A percentile compares a stretch with the other conserved stretches of the same genome.
Evolutionary conservation across 2,113 vertebrate genomes (phyloP).

Genomic region (Toxotes jaculatrix): DNA sequence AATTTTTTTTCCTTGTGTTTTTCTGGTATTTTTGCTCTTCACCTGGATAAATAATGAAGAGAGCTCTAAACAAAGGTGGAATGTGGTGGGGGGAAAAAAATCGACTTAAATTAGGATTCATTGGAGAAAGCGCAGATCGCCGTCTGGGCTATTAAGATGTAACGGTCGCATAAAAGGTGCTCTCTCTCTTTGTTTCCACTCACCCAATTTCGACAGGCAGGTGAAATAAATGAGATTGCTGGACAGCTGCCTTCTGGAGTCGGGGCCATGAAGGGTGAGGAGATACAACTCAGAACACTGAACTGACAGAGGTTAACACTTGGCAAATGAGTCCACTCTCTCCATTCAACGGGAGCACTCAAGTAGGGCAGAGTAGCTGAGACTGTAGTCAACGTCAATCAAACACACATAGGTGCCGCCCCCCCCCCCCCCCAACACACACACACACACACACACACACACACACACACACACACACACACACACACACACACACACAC

Average conservation of each 20-base stretch:
- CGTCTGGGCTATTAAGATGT: conserved; percentile 4
- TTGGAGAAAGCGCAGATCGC: neutral
- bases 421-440: neutral
- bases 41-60: neutral
- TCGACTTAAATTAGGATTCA: neutral
- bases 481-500: conserved; percentile 14
- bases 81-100: neutral
- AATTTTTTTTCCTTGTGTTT: neutral
- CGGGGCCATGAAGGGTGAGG: conserved; percentile 34
- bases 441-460: conserved; percentile 3
- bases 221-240: conserved; percentile 53
- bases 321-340: conserved; percentile 60
- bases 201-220: conserved; percentile 36
- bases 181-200: conserved; percentile 13
- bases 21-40: neutral
- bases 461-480: conserved; percentile 18
- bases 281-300: conserved; percentile 39
- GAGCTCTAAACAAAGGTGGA: neutral
- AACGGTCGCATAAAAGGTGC: conserved; percentile 19
- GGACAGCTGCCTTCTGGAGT: conserved; percentile 43
- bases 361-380: conserved; percentile 44
- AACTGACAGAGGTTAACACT: conserved; percentile 70
- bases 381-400: conserved; percentile 61
- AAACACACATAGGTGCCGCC: conserved; percentile 24
- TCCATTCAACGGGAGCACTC: conserved; percentile 52